phyloP scores from a whole-genome alignment of 2,113 vertebrate species.

The Oostethus manadensis region DNA sequence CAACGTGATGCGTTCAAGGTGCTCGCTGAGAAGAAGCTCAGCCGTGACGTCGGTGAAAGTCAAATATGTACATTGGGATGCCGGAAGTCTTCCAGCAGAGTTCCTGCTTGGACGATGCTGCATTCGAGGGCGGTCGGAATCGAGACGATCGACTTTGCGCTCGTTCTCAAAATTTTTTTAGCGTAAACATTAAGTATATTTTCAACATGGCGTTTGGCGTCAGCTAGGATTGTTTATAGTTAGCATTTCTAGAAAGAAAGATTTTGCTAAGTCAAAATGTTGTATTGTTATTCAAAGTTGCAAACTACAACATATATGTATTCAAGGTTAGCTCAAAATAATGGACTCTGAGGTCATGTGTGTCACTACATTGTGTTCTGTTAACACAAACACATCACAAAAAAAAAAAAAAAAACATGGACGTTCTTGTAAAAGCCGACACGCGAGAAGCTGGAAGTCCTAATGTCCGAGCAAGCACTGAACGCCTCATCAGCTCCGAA shows the following conservation, averaged over 20 bases:
- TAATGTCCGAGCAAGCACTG: background rate
- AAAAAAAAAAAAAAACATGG: background rate
- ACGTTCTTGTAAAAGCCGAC: background rate
- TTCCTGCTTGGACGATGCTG: constrained; percentile 48
- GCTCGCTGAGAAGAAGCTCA: background rate
- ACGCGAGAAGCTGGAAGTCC: background rate
- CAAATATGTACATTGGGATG: constrained; percentile 43
- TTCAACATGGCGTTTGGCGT: background rate
- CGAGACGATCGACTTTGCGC: background rate
- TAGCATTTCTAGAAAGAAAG: too few relatives aligned
- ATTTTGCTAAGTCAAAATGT: too few relatives aligned
- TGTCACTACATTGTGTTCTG: too few relatives aligned
- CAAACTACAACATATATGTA: too few relatives aligned
- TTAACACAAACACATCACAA: too few relatives aligned
- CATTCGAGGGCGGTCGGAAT: constrained; percentile 11
- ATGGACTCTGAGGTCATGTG: too few relatives aligned
- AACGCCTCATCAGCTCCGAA: constrained; percentile 15
- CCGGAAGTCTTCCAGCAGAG: constrained; percentile 51
- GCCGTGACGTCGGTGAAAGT: background rate
- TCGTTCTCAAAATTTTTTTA: background rate
- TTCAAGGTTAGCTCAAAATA: too few relatives aligned
- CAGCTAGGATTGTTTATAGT: too few relatives aligned
- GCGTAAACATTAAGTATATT: background rate
- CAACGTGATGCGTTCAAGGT: background rate
- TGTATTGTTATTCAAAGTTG: too few relatives aligned